Base-by-base conservation (phyloP, 2,888 invertebrate species). In the Monopis laevigella region DNA sequence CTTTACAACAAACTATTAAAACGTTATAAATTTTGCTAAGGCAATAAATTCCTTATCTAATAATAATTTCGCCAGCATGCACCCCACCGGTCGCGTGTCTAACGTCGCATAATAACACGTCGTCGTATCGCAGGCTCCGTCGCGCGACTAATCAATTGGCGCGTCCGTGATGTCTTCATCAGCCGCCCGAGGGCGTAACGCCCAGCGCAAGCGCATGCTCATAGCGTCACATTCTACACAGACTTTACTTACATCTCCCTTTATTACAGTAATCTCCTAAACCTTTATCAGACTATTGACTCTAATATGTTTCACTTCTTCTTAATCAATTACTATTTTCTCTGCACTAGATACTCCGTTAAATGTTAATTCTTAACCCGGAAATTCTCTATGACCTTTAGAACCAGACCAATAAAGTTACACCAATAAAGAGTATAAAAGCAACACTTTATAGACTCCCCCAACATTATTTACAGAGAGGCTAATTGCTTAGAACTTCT, bases 101-200 rank as follows among this genome's bases (percentile, higher is more conserved):
- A 75, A 73, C 63, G 65, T 73, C 69, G 62, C 65, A 72, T 75
- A 74, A 75, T 75, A 75, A 74, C 62, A 75, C 63, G 66, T 67
- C 67, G 58, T 62, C 55, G 52, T 55, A 48, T 51, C 52, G 57
- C 60, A 55, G 49, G 59, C 65, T 56, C 61, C 68, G 78, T 72
- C 71, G 71, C 78, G 78, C 71, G 65, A 68, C 77, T 77, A 78
- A 78, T 78, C 78, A 78, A 80, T 80, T 75, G 75, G 62, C 62
- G 64, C 59, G 66, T 65, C 61, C 69, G 65, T 78, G 78, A 80
- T 80, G 78, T 74, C 78, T 78, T 78, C 78, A 80, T 80, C 75
- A 73, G 73, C 53, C 59, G 77, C 78, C 71, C 51, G 65, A 58
- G 62, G 77, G 75, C 68, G 72, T 61, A 67, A 72, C 75, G 77